Evolutionary conservation across 2,113 vertebrate species (phyloP), one percentile per base, ranked within the genome.

Genomic region (Rhizomys pruinosus): DNA sequence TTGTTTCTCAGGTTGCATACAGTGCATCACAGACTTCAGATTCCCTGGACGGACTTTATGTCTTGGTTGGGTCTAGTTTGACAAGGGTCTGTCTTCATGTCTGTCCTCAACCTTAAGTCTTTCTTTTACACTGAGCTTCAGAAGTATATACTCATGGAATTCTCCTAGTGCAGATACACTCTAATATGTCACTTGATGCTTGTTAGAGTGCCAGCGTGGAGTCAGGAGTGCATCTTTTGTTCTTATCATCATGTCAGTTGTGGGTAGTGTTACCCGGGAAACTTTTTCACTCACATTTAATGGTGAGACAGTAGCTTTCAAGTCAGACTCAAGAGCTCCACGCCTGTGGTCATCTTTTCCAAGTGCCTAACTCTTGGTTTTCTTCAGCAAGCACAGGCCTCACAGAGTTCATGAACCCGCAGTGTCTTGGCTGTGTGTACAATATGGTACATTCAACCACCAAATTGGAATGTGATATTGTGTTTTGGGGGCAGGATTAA

Each of bases 401-500:
- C n/a, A 17, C n/a, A 59, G 20, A 64, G 71, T 96, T 55, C 86
- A 84, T 93, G 95, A 90, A 91, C 90, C 66, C 27, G 1, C 10
- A 71, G 4, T 90, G 77, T 84, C 42, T 95, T 95, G 89, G 63
- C 63, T 72, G 59, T 84, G 23, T 64, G 59, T 73, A 68, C 42
- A 72, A 52, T 94, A 66, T 94, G 89, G 91, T 94, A 64, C 20
- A 71, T 79, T 85, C 55, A 94, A 1, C 89, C 94, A 95, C 96
- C 47, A 87, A 74, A 91, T 86, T 95, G 81, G 66, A 91, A 95
- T 94, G 55, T 85, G 77, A 94, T 95, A 76, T 17, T 87, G 27
- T 92, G 34, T 92, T 92, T 96, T 92, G 64, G 96, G 89, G 80
- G 74, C 61, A 84, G 84, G 63, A 96, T 97, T 95, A 92, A 94